These are phyloP conservation scores for Pteropus rufus DNA, from an alignment of 2,797 vertebrate species.

Conservation along the genomic window DNA sequence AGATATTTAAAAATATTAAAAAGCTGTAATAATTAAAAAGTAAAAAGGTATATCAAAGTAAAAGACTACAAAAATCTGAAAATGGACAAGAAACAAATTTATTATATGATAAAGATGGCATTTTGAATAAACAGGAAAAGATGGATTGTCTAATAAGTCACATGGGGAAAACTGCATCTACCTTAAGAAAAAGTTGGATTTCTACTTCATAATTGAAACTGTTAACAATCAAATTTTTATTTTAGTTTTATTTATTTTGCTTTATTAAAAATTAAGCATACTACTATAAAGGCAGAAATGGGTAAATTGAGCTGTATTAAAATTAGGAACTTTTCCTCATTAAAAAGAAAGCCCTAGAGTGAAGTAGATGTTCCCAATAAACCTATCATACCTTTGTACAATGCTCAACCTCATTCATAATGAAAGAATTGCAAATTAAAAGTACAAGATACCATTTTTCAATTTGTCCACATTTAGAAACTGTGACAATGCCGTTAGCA, in stretches of 20 bases:
- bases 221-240: neutral
- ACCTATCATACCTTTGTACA: neutral
- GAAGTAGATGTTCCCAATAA: neutral
- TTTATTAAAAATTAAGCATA: neutral
- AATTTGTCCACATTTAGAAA: neutral
- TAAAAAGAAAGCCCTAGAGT: neutral
- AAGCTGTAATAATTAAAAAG: neutral
- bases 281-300: neutral
- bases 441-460: neutral
- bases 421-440: neutral
- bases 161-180: neutral
- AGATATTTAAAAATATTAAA: neutral
- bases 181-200: neutral
- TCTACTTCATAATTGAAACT: neutral
- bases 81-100: neutral
- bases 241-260: neutral
- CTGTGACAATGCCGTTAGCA: neutral
- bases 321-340: neutral
- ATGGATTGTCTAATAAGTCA: neutral
- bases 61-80: neutral
- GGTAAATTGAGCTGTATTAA: neutral
- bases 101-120: neutral
- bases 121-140: neutral
- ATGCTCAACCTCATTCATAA: neutral
- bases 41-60: neutral